Evolutionary conservation across 1,140 invertebrate species (phyloP).

Genomic region (Pseudoatta argentina): DNA sequence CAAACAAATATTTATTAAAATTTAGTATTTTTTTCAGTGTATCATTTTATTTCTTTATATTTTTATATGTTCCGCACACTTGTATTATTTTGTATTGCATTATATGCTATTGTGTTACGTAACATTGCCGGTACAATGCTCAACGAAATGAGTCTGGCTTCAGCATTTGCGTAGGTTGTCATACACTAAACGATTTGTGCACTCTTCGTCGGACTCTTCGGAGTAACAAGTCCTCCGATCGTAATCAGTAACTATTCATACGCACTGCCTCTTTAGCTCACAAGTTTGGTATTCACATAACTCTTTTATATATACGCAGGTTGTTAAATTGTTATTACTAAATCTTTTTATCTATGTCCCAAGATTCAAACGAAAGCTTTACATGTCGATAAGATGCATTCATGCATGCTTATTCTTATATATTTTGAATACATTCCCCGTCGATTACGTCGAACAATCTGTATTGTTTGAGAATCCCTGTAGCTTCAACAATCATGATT

Average conservation of each 20-base stretch:
- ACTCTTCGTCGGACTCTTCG: background rate
- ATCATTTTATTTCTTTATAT: background rate
- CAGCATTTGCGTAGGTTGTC: background rate
- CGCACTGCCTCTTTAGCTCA: background rate
- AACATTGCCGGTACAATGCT: background rate
- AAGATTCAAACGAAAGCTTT: background rate
- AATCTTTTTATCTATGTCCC: background rate
- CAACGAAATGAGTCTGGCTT: background rate
- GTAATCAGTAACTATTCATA: slow-evolving; percentile 68
- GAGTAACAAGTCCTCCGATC: slow-evolving; percentile 43
- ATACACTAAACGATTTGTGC: background rate
- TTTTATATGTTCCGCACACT: background rate
- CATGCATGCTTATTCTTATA: background rate
- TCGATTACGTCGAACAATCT: background rate
- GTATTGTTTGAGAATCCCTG: background rate
- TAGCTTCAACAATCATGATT: background rate
- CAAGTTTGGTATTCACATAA: background rate
- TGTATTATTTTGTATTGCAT: background rate
- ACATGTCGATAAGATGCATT: background rate
- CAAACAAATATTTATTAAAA: too few species aligned
- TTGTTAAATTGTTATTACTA: slow-evolving; percentile 1
- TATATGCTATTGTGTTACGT: background rate
- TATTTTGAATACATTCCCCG: background rate
- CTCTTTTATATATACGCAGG: background rate
- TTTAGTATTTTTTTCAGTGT: too few species aligned